Conservation (phyloP, 1,140 invertebrate genomes). For the Drosophila subobscura region DNA sequence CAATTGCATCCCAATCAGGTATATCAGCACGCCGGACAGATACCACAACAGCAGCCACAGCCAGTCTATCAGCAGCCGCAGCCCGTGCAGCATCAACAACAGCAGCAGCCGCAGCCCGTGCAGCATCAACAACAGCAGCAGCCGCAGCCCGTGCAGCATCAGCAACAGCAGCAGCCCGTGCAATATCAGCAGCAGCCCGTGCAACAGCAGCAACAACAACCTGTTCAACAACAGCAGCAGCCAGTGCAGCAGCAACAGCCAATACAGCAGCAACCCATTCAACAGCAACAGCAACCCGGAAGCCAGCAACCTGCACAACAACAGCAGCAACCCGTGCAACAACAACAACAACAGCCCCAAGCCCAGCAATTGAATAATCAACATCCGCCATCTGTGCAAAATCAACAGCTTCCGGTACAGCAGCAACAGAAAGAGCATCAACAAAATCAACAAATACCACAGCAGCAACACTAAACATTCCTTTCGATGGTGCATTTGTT, state of each 20-base stretch:
- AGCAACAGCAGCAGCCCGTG: slow-evolving; percentile 46
- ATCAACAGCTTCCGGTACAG: slow-evolving; percentile 16
- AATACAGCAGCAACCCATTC: slow-evolving; percentile 25
- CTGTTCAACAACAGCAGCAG: slow-evolving; percentile 32
- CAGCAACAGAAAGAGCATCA: slow-evolving; percentile 48
- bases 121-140: slow-evolving; percentile 37
- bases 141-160: slow-evolving; percentile 21
- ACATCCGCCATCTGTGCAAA: slow-evolving; percentile 21
- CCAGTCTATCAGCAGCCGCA: slow-evolving; percentile 38
- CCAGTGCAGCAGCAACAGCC: slow-evolving; percentile 21
- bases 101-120: slow-evolving; percentile 23
- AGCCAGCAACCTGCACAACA: slow-evolving; percentile 10
- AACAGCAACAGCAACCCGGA: slow-evolving; percentile 21
- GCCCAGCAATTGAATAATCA: slow-evolving; percentile 13
- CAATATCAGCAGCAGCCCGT: slow-evolving; percentile 4
- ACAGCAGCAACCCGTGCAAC: slow-evolving; percentile 30
- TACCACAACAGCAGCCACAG: slow-evolving; percentile 55
- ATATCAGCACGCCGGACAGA: slow-evolving; percentile 65
- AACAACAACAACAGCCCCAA: slow-evolving; percentile 42
- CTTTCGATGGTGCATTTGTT: slow-evolving; percentile 35
- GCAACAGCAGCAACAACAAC: slow-evolving; percentile 24
- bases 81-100: slow-evolving; percentile 27
- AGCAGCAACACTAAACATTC: slow-evolving; percentile 59
- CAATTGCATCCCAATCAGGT: slow-evolving; percentile 54
- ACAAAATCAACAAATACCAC: slow-evolving; percentile 28